These are phyloP conservation scores for Drosophila rubida DNA, from an alignment of 2,888 invertebrate species.

Conservation along the genomic window DNA sequence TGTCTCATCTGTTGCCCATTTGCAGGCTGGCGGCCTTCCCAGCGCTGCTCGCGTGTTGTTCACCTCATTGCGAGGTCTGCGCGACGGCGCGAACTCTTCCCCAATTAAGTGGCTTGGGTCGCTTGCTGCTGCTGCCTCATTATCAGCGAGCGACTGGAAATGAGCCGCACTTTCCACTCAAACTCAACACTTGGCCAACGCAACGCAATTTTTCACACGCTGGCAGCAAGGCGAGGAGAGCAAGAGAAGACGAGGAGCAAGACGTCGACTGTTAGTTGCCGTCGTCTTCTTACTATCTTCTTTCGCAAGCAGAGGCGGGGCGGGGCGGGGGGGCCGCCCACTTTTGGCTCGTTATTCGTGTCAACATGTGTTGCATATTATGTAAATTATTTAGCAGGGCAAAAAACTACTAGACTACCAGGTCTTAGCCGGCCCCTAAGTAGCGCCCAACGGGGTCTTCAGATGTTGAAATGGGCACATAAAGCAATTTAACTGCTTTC, in stretches of 20 bases:
- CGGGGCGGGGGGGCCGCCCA: slow-evolving; percentile 7
- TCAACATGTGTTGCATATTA: slow-evolving; percentile 77
- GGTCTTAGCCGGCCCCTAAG: slow-evolving; percentile 29
- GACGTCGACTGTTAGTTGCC: slow-evolving; percentile 12
- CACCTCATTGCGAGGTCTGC: not conserved
- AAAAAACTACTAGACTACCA: slow-evolving; percentile 25
- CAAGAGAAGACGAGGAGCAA: not conserved
- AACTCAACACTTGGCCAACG: slow-evolving; percentile 33
- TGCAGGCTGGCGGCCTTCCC: too few relatives aligned
- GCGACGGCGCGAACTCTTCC: too few relatives aligned
- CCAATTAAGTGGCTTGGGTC: not conserved
- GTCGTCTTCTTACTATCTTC: too few relatives aligned
- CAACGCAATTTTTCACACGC: slow-evolving; percentile 52
- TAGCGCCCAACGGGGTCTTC: slow-evolving; percentile 65
- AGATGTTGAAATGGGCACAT: slow-evolving; percentile 71
- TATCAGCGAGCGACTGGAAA: slow-evolving; percentile 13
- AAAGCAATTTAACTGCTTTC: slow-evolving; percentile 78
- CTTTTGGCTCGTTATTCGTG: slow-evolving; percentile 62
- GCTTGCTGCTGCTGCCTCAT: slow-evolving; percentile 14
- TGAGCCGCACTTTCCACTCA: slow-evolving; percentile 40
- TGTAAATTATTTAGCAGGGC: slow-evolving; percentile 73
- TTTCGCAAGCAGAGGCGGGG: not conserved
- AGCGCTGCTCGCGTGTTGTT: too few relatives aligned
- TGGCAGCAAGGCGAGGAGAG: not conserved
- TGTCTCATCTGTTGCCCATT: too few relatives aligned